These are phyloP conservation scores for Phortica variegata DNA, from an alignment of 1,140 invertebrate genomes.

Conservation along the genomic window DNA sequence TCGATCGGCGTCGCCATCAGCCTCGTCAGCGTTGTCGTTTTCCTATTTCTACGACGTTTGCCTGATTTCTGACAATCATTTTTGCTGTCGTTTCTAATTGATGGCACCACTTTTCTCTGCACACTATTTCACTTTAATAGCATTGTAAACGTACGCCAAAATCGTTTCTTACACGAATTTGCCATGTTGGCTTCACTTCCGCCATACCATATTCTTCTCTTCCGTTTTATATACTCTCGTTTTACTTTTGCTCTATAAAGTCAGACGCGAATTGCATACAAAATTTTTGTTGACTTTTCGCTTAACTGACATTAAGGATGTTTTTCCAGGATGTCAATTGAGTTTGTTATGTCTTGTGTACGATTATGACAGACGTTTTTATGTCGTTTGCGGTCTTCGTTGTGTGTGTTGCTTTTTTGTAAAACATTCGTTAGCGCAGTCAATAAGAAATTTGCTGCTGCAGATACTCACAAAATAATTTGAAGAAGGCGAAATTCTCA, in stretches of 20 bases:
- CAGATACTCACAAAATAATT: too few species aligned
- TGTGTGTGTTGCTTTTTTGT: conserved; percentile 25
- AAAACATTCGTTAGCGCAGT: too few species aligned
- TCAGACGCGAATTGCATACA: conserved; percentile 42
- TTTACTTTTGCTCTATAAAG: conserved; percentile 21
- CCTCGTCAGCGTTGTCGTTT: too few species aligned
- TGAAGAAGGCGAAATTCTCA: too few species aligned
- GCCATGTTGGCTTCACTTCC: too few species aligned
- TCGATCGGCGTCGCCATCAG: too few species aligned
- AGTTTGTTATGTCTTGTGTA: conserved; percentile 38
- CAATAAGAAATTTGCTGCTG: too few species aligned
- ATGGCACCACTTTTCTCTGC: background rate
- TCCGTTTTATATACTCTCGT: too few species aligned
- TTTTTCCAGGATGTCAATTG: conserved; percentile 53
- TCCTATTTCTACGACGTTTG: too few species aligned
- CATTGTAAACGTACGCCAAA: too few species aligned
- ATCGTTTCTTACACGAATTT: too few species aligned
- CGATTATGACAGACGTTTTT: background rate
- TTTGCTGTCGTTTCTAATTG: background rate
- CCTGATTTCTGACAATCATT: conserved; percentile 9
- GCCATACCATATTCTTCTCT: too few species aligned
- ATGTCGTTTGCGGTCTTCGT: conserved; percentile 21
- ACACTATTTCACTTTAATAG: background rate
- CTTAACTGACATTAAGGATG: conserved; percentile 55
- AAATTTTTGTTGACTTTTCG: conserved; percentile 51